Base-by-base conservation (phyloP, 30 jellyfish, hydroid and myxozoan genomes). In the Cassiopea andromeda region DNA sequence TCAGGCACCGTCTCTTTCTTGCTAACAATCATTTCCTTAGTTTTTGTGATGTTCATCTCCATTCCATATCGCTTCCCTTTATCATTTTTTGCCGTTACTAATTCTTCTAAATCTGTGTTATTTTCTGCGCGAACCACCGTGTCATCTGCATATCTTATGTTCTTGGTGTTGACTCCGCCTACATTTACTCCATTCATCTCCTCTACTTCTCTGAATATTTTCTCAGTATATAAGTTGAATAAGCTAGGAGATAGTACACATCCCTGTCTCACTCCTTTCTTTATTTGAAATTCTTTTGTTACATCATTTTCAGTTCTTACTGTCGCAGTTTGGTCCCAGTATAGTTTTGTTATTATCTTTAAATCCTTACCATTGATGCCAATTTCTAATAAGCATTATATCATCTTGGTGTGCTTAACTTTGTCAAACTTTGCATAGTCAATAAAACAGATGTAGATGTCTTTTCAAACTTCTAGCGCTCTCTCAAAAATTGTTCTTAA, bases 171-270 rank as follows among this genome's bases (percentile, higher is more conserved):
- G 4, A 7, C n/a, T 10, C 76, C 76, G 13, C 16, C 76, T 7
- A 6, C 76, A 10, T 7, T 16, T 7, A 67, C 38, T 67, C 27
- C 76, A 4, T 18, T 5, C 76, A 67, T 7, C n/a, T 67, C 76
- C 8, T 67, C 45, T 6, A 67, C 4, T 16, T 67, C 76, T 67
- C 76, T 67, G 7, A 67, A 44, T 5, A 67, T 50, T 49, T 17
- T 9, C 38, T 44, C 88, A 16, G 89, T 60, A 69, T 48, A 57
- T 14, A 66, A 69, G 69, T 82, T 80, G 17, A 54, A 50, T 48
- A 64, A 15, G 82, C 60, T 48, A 6, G 76, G 76, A 8, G 38
- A 67, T 14, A 67, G 4, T 67, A 67, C 27, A 4, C 76, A 67
- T 67, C 76, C 76, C 27, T 67, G 38, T 67, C 27, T 67, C 38